phyloP scores from a whole-genome alignment of 2,113 vertebrate species.

The Morone chrysops region DNA sequence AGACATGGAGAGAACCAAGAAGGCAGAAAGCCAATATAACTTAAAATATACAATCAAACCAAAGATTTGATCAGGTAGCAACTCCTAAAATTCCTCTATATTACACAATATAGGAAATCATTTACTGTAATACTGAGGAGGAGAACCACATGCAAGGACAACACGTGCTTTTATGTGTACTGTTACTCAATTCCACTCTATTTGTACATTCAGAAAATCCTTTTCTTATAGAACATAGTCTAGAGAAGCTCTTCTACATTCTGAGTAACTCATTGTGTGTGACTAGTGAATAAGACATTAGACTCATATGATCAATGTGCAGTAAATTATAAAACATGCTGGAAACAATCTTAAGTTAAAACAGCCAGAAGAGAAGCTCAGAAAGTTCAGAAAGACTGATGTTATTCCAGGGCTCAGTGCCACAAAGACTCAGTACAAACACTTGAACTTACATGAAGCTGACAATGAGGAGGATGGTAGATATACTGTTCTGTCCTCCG shows the following conservation, averaged over 20 bases:
- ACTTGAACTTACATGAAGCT: constrained; percentile 89
- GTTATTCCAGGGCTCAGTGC: neutral
- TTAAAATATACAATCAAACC: constrained; percentile 26
- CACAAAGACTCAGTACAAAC: neutral
- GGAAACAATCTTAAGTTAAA: neutral
- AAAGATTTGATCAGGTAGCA: constrained; percentile 21
- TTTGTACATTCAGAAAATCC: neutral
- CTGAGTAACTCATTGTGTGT: neutral
- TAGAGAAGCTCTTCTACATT: neutral
- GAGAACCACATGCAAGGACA: constrained; percentile 9
- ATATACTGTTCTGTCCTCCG: constrained; percentile 80
- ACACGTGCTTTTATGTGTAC: constrained; percentile 7
- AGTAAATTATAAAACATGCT: constrained; percentile 7
- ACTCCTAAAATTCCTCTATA: neutral
- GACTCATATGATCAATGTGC: neutral
- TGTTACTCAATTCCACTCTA: neutral
- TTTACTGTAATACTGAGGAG: neutral
- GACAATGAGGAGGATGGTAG: constrained; percentile 90
- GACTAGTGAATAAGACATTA: neutral
- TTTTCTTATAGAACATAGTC: neutral
- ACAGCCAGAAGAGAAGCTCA: neutral
- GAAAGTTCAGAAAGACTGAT: neutral
- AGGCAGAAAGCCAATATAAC: neutral
- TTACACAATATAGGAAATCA: neutral
- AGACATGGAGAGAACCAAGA: constrained; percentile 25